These are phyloP conservation scores for Eupsittula cactorum DNA, from an alignment of 2,113 vertebrate genomes.

Conservation along the genomic window DNA sequence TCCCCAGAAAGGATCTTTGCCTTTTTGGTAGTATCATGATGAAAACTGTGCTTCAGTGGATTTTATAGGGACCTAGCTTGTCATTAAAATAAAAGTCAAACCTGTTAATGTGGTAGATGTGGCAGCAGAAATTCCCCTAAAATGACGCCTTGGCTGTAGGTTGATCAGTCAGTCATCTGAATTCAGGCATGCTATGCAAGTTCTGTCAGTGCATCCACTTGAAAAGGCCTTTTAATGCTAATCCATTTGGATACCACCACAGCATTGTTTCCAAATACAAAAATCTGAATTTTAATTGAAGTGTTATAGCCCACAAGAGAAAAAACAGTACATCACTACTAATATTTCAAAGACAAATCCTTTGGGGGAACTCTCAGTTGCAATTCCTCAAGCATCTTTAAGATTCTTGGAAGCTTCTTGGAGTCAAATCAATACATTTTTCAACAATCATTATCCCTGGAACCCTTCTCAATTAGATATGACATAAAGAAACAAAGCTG, in stretches of 20 bases:
- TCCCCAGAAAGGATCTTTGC: not conserved
- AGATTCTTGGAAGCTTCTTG: slow-evolving; percentile 19
- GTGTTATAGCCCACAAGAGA: not conserved
- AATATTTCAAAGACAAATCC: not conserved
- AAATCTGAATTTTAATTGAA: slow-evolving; percentile 23
- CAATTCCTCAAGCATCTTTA: slow-evolving; percentile 20
- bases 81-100: not conserved
- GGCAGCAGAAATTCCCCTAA: not conserved
- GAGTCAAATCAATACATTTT: slow-evolving; percentile 22
- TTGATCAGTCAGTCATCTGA: not conserved
- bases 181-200: not conserved
- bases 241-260: not conserved
- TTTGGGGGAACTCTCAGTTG: not conserved
- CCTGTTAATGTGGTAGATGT: not conserved
- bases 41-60: not conserved
- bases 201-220: not conserved
- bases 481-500: slow-evolving; percentile 4
- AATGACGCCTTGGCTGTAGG: not conserved
- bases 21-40: not conserved
- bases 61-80: not conserved
- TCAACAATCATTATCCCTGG: not conserved
- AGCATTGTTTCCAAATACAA: not conserved
- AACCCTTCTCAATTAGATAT: slow-evolving; percentile 14
- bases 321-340: not conserved
- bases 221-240: not conserved